Conservation (phyloP, 2,888 invertebrate genomes). For the Conops quadrifasciatus region DNA sequence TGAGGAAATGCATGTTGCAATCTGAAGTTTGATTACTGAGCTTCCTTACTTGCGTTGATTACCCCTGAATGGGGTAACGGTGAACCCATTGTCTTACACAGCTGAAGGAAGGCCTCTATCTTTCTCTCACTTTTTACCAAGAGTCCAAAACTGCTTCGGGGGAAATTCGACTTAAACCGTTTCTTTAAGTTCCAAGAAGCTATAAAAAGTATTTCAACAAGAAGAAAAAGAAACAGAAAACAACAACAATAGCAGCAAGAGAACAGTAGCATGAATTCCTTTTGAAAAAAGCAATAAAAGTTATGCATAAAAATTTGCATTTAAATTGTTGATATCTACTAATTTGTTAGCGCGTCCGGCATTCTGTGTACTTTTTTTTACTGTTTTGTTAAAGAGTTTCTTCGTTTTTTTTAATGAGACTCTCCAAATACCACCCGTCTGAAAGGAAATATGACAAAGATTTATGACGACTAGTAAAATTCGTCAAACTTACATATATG, state of each 20-base stretch:
- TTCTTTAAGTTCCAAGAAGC: constrained; percentile 4
- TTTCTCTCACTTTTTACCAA: no score
- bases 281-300: constrained; percentile 26
- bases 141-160: constrained; percentile 12
- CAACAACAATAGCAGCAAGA: background rate
- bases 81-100: no score
- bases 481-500: no score
- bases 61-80: background rate
- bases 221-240: constrained; percentile 4
- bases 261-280: no score
- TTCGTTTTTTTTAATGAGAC: no score
- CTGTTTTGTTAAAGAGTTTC: no score
- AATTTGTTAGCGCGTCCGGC: no score
- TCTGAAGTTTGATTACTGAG: background rate
- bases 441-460: no score
- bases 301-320: constrained; percentile 36
- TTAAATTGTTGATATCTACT: constrained; percentile 38
- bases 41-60: background rate
- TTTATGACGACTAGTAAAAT: no score
- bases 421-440: no score
- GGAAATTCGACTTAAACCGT: background rate
- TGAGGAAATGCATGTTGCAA: background rate
- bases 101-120: no score
- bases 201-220: background rate
- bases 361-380: no score